Evolutionary conservation across 2,113 vertebrate species (phyloP).

Genomic region (Scolopax mira): DNA sequence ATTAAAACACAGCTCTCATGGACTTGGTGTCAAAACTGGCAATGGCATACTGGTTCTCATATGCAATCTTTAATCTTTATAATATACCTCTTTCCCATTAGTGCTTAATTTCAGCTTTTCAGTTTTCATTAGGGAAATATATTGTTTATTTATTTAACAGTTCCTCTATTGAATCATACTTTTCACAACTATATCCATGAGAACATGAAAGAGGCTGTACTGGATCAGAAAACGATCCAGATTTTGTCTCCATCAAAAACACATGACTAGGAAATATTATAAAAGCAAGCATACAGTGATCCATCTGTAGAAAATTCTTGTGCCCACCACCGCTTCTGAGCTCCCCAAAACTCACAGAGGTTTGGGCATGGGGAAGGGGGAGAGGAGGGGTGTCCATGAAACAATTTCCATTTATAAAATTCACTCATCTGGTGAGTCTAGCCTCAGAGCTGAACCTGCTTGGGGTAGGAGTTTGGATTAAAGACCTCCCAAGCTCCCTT

Average conservation of each 20-base stretch:
- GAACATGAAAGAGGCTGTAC: background rate
- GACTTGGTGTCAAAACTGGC: conserved; percentile 6
- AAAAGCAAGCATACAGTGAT: background rate
- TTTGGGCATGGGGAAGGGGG: fast-evolving
- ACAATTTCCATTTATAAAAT: background rate
- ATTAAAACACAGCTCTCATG: background rate
- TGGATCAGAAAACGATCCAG: background rate
- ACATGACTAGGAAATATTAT: background rate
- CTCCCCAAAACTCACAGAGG: background rate
- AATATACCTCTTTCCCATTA: background rate
- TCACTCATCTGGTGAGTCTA: background rate
- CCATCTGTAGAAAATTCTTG: background rate
- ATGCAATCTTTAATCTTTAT: background rate
- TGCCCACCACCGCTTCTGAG: background rate
- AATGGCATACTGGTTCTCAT: background rate
- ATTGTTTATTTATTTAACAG: background rate
- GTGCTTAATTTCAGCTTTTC: background rate
- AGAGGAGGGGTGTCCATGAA: fast-evolving
- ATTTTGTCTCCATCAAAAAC: background rate
- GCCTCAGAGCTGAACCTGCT: background rate
- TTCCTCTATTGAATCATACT: background rate
- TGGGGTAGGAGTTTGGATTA: background rate
- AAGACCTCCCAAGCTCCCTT: background rate
- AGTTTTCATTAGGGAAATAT: background rate
- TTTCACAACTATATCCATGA: background rate